Percentiles rank a stretch among this genome's conserved stretches.
These are phyloP conservation scores for Lepidocyrtoides sp. DNA, from an alignment of 2,888 invertebrate species.

Conservation along the genomic window DNA sequence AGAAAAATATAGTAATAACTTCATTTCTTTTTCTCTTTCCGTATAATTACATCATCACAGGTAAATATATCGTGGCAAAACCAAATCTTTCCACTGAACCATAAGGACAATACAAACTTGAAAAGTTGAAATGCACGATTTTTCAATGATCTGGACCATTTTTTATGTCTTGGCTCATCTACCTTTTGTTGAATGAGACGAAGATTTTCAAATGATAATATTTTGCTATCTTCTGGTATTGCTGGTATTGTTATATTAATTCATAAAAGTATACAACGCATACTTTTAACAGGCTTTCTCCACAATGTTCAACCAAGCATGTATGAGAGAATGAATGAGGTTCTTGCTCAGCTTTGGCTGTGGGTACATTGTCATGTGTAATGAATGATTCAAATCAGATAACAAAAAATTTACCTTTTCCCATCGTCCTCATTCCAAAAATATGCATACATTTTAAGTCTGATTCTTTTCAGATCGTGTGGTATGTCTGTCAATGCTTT, in stretches of 20 bases:
- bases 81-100: not conserved
- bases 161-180: too few species aligned
- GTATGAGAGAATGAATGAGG: conserved; percentile 44
- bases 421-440: conserved; percentile 14
- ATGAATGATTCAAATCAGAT: conserved; percentile 9
- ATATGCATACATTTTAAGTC: not conserved
- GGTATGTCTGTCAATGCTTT: not conserved
- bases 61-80: conserved; percentile 46
- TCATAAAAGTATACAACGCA: not conserved
- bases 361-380: too few species aligned
- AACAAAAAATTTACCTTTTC: conserved; percentile 37
- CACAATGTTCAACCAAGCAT: conserved; percentile 31
- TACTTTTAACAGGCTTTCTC: not conserved
- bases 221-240: conserved; percentile 21
- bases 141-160: conserved; percentile 12
- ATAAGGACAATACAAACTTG: not conserved
- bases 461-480: not conserved
- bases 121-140: not conserved
- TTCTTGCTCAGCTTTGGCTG: too few species aligned
- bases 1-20: not conserved
- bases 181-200: conserved; percentile 14
- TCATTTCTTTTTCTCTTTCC: not conserved
- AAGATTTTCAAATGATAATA: conserved; percentile 31
- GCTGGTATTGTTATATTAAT: not conserved
- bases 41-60: conserved; percentile 39